A percentile compares a stretch with the other conserved stretches of the same genome.
Evolutionary conservation across 2,113 vertebrate species (phyloP).

Genomic region (Zingel zingel): DNA sequence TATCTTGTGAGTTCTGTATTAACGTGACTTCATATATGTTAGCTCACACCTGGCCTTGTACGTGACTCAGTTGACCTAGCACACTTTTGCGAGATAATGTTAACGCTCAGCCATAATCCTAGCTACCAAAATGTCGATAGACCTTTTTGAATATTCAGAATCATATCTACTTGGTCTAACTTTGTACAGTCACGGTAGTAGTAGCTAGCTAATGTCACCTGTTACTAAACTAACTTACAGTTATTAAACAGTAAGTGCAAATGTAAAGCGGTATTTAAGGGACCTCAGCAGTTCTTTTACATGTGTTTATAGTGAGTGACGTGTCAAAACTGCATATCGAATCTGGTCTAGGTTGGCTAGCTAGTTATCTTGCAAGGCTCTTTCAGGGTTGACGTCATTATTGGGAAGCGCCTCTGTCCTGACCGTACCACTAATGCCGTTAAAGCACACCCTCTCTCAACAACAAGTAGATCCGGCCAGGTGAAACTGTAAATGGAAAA

Average conservation of each 20-base stretch:
- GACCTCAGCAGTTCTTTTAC: not conserved
- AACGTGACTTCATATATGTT: not conserved
- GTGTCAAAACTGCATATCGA: not conserved
- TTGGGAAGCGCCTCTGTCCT: too few species aligned
- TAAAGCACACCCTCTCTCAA: too few species aligned
- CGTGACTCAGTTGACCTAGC: not conserved
- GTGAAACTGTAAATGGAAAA: conserved; percentile 7
- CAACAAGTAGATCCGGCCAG: too few species aligned
- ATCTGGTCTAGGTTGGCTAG: not conserved
- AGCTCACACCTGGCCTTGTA: not conserved
- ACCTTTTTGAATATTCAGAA: not conserved
- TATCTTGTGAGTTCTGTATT: conserved; percentile 26
- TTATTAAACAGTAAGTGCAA: not conserved
- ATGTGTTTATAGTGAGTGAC: not conserved
- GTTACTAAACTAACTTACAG: not conserved
- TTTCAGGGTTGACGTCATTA: not conserved
- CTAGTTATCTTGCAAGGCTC: not conserved
- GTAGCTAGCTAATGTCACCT: not conserved
- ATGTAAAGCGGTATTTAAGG: not conserved
- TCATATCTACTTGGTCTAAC: not conserved
- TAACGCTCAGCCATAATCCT: not conserved
- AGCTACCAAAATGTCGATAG: not conserved
- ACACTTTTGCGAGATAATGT: not conserved
- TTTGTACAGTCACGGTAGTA: not conserved
- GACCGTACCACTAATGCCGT: too few species aligned